Percentiles rank a stretch among this genome's conserved stretches.
Evolutionary conservation across 2,888 invertebrate genomes (phyloP).

Genomic region (Druceiella hillmani): DNA sequence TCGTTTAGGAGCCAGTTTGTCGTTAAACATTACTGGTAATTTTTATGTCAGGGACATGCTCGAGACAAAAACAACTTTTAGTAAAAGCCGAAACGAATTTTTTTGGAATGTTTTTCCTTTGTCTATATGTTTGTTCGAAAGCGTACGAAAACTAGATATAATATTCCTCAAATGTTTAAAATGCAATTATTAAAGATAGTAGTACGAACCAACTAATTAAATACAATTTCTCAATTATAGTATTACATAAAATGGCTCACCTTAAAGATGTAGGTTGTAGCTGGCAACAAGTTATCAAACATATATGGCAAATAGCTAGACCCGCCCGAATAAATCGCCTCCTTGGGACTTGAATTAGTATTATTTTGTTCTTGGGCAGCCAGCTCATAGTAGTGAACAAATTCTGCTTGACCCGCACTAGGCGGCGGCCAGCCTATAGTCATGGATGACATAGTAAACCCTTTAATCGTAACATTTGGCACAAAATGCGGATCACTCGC

Average conservation of each 20-base stretch:
- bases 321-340: conserved; percentile 61
- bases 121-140: too few species aligned
- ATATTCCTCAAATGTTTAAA: too few species aligned
- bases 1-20: too few species aligned
- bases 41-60: too few species aligned
- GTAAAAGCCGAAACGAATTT: too few species aligned
- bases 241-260: conserved; percentile 35
- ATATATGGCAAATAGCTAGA: conserved; percentile 66
- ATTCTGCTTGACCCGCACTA: conserved; percentile 56
- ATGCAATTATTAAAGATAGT: conserved; percentile 4
- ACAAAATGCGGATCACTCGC: conserved; percentile 70
- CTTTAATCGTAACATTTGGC: conserved; percentile 74
- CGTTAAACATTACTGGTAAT: too few species aligned
- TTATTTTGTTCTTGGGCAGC: conserved; percentile 55
- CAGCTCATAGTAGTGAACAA: conserved; percentile 71
- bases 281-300: conserved; percentile 71
- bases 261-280: conserved; percentile 75
- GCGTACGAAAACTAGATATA: too few species aligned
- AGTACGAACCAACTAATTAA: neutral
- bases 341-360: conserved; percentile 42
- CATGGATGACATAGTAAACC: conserved; percentile 62
- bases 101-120: too few species aligned
- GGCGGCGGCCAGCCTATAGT: conserved; percentile 77
- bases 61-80: too few species aligned
- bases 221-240: conserved; percentile 3